phyloP scores from a whole-genome alignment of 2,797 vertebrate species.

The Anabacerthia variegaticeps region DNA sequence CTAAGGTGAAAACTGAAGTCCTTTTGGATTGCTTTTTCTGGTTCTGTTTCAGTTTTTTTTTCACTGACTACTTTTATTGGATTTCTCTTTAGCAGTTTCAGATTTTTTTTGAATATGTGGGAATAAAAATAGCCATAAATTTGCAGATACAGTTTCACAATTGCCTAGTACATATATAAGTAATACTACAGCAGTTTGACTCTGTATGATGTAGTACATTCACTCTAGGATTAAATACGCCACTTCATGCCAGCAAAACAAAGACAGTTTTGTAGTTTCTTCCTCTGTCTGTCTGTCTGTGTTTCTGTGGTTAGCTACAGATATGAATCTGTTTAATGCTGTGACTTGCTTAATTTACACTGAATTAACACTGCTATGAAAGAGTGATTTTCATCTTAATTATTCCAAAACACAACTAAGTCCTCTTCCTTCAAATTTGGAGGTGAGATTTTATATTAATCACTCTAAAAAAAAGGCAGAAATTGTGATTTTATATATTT shows the following conservation, averaged over 20 bases:
- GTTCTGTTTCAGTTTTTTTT: neutral
- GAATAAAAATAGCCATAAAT: neutral
- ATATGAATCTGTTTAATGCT: neutral
- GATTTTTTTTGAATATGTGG: neutral
- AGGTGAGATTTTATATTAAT: neutral
- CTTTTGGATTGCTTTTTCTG: neutral
- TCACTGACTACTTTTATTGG: neutral
- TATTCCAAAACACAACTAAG: neutral
- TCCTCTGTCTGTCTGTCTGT: neutral
- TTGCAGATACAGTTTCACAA: neutral
- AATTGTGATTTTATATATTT: neutral
- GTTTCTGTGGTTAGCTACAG: neutral
- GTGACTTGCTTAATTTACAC: neutral
- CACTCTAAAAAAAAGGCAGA: neutral
- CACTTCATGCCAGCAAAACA: neutral
- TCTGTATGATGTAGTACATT: rapidly evolving
- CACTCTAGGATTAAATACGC: neutral
- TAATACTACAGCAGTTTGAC: neutral
- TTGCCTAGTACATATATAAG: neutral
- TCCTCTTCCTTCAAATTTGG: neutral
- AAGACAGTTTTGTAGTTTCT: neutral
- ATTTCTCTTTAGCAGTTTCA: neutral
- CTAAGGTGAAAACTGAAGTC: neutral
- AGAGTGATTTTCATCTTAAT: neutral
- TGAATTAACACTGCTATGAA: neutral